Percentiles rank a stretch among this genome's conserved stretches.
phyloP scores from a whole-genome alignment of 2,113 vertebrate species.

The Aythya baeri region DNA sequence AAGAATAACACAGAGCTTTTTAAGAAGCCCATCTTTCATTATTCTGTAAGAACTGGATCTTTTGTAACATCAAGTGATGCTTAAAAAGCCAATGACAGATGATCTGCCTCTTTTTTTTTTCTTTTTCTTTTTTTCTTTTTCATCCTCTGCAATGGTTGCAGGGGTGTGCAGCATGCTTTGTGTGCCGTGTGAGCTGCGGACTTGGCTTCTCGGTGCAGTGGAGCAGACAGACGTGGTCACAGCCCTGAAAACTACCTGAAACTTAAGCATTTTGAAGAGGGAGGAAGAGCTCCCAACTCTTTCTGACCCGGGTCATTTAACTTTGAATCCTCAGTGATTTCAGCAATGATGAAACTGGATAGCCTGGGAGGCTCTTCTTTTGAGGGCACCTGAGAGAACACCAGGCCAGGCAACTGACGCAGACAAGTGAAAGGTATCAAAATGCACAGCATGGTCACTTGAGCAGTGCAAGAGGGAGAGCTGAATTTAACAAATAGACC shows the following conservation, averaged over 20 bases:
- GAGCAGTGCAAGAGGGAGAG: neutral
- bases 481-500: slow-evolving; percentile 22
- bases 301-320: neutral
- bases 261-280: neutral
- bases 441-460: accelerated
- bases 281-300: neutral
- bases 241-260: neutral
- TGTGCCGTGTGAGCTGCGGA: accelerated
- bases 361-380: neutral
- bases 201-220: neutral
- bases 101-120: neutral
- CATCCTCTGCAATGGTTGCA: accelerated
- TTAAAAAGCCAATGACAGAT: neutral
- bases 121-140: neutral
- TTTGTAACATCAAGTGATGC: neutral
- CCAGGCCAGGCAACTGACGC: neutral
- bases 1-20: neutral
- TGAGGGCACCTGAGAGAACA: neutral
- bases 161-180: neutral
- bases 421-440: neutral
- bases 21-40: neutral
- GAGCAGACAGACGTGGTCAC: neutral
- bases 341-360: neutral
- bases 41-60: neutral
- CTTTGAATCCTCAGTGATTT: neutral